Evolutionary conservation across 1,140 invertebrate species (phyloP), one percentile per base, ranked within the genome.

Genomic region (Parasteatoda tepidariorum): DNA sequence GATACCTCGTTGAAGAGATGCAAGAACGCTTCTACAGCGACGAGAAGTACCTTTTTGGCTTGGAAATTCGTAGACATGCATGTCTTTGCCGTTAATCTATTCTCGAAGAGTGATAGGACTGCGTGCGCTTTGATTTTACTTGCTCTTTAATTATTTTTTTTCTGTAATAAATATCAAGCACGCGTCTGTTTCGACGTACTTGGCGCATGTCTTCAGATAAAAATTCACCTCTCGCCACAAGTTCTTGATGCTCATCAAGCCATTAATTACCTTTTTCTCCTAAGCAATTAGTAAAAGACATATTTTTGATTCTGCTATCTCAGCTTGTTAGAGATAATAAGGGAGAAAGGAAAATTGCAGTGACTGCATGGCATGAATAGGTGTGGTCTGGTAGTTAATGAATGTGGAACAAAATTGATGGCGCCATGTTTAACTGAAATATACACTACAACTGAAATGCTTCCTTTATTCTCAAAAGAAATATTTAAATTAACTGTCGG

Each of bases 131-230:
- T 34, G 31, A 59, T 61, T 75, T 30, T 33, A 34, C 59, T 61
- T 3, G 66, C 33, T 82, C n/a, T 28, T 41, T 68, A 18, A 3
- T 68, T 71, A 6, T 30, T 59, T 22, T 7, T 22, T 22, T 22
- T 26, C n/a, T 22, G 24, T n/a, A 79, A 70, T 71, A 71, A 71
- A 82, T 82, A 28, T 82, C 31, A 48, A 28, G 41, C 54, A 71
- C 67, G 57, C 66, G 78, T 71, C 78, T 82, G 66, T 82, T 82
- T 82, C 78, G 78, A 61, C 78, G 78, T 67, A 82, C 66, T 79
- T 79, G 76, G 76, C 76, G 48, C 76, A 55, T 68, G 66, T 22
- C 26, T 26, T 33, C 3, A 61, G 78, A 79, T 79, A 57, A 71
- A 81, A 71, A 82, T 62, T 68, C 48, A 9, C 48, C 18, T 4